phyloP scores from a whole-genome alignment of 2,113 vertebrate species.

The Cyphomyrus discorhynchus region DNA sequence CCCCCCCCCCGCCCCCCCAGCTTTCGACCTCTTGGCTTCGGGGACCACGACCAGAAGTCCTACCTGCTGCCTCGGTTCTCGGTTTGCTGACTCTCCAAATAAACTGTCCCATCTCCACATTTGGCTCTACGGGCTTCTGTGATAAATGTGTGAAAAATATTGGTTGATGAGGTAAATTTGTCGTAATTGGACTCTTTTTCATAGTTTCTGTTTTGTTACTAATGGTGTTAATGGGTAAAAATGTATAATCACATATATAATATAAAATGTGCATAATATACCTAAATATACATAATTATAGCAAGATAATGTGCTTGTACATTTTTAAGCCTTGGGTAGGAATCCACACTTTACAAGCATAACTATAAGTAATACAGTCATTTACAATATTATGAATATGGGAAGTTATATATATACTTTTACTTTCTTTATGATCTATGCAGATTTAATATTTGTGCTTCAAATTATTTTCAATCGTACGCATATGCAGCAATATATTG shows the following conservation, averaged over 20 bases:
- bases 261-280: not conserved
- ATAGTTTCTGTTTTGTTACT: not conserved
- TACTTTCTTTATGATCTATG: not conserved
- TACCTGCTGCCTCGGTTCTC: not conserved
- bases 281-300: not conserved
- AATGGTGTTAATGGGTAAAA: not conserved
- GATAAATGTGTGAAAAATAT: not conserved
- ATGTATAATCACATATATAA: not conserved
- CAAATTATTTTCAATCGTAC: not conserved
- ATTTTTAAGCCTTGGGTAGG: not conserved
- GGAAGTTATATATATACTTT: not conserved
- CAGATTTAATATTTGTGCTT: not conserved
- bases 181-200: not conserved
- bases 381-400: not conserved
- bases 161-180: not conserved
- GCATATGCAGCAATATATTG: not conserved
- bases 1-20: too few relatives aligned
- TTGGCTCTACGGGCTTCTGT: not conserved
- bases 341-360: not conserved
- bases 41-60: not conserved
- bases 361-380: not conserved
- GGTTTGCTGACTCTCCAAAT: not conserved
- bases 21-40: not conserved
- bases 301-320: not conserved
- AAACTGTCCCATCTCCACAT: not conserved